These are phyloP conservation scores for Pelochelys cantorii DNA, from an alignment of 2,797 vertebrate species.

Conservation along the genomic window DNA sequence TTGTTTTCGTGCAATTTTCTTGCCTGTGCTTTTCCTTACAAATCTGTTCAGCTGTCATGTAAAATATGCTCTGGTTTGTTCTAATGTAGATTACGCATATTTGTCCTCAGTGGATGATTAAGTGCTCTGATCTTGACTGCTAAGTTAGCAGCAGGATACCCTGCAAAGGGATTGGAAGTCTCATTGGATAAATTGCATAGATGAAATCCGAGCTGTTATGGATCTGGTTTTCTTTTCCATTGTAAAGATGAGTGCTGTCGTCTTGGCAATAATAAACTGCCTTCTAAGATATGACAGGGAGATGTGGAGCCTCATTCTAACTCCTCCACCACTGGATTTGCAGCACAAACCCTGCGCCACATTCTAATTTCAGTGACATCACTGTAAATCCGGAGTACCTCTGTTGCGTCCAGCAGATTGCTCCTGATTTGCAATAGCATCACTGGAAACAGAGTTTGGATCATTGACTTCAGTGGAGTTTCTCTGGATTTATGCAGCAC, in stretches of 20 bases:
- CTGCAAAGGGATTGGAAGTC: constrained; percentile 50
- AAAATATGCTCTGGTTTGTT: constrained; percentile 73
- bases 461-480: constrained; percentile 35
- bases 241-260: constrained; percentile 69
- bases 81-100: constrained; percentile 73
- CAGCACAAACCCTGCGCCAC: constrained; percentile 59
- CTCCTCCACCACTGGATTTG: constrained; percentile 42
- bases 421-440: constrained; percentile 45
- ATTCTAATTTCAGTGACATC: constrained; percentile 40
- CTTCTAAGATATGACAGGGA: constrained; percentile 52
- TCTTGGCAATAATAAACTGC: constrained; percentile 55
- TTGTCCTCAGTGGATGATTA: constrained; percentile 74
- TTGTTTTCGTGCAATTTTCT: constrained; percentile 52
- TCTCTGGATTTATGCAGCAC: constrained; percentile 28
- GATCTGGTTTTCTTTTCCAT: constrained; percentile 59
- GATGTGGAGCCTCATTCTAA: constrained; percentile 60
- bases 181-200: constrained; percentile 62
- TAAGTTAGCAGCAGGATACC: constrained; percentile 74
- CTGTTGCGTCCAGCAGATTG: constrained; percentile 33
- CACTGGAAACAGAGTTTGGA: constrained; percentile 57
- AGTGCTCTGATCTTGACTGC: constrained; percentile 77
- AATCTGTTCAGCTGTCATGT: constrained; percentile 66
- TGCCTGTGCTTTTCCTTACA: constrained; percentile 71
- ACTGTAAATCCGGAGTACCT: background rate
- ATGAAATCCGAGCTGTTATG: constrained; percentile 69